A percentile compares a stretch with the other conserved stretches of the same genome.
Conservation (phyloP, 1,140 invertebrate genomes). For the Caenorhabditis tropicalis region DNA sequence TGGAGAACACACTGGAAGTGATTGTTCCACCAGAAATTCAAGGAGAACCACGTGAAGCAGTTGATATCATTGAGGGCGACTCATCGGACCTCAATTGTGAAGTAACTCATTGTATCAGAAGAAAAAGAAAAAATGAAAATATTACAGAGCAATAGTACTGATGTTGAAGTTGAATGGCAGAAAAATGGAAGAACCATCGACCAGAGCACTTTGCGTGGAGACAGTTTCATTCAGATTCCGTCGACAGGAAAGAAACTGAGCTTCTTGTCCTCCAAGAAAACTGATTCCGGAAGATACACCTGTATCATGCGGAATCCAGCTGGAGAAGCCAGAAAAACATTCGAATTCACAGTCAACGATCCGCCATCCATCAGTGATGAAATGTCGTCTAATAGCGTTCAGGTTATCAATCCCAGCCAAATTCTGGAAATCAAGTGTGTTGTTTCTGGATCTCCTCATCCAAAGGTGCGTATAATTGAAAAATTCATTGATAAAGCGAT, state of each 20-base stretch:
- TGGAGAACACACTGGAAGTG: slow-evolving; percentile 63
- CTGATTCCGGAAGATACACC: slow-evolving; percentile 60
- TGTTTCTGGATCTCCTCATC: slow-evolving; percentile 72
- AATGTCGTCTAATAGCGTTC: slow-evolving; percentile 59
- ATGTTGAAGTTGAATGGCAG: slow-evolving; percentile 65
- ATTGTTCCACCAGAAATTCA: slow-evolving; percentile 55
- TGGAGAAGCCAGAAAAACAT: slow-evolving; percentile 71
- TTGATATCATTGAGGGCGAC: slow-evolving; percentile 66
- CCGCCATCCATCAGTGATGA: slow-evolving; percentile 65
- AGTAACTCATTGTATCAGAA: slow-evolving; percentile 60
- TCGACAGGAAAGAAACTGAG: slow-evolving; percentile 61
- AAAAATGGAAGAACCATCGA: slow-evolving; percentile 56
- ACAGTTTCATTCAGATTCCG: slow-evolving; percentile 60
- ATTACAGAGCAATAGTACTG: slow-evolving; percentile 47
- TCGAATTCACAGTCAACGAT: slow-evolving; percentile 72
- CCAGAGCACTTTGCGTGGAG: slow-evolving; percentile 37
- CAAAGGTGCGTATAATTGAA: slow-evolving; percentile 58
- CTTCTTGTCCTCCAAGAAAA: slow-evolving; percentile 59
- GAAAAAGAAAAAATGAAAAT: background rate
- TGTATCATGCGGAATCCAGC: slow-evolving; percentile 72
- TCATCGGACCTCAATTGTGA: slow-evolving; percentile 70
- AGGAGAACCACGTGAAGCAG: slow-evolving; percentile 49
- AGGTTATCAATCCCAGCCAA: slow-evolving; percentile 70
- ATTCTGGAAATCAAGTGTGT: slow-evolving; percentile 72
- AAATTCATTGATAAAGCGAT: background rate